Evolutionary conservation across 1,140 invertebrate genomes (phyloP), one percentile per base, ranked within the genome.

Genomic region (Andrena cerasifolii): DNA sequence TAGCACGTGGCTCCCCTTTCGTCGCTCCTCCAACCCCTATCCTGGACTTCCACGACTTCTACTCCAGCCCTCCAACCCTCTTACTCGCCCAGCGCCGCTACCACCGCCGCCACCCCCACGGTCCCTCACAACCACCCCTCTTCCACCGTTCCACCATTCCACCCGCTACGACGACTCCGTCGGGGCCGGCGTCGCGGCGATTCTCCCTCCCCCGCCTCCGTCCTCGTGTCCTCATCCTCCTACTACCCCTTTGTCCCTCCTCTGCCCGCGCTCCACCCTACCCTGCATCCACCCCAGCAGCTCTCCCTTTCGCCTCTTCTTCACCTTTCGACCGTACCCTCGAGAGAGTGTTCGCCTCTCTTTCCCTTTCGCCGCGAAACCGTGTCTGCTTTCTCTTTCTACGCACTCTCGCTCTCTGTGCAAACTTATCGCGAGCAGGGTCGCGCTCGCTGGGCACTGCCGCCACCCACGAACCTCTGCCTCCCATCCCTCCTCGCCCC

Each of bases 1-100:
- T 70, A 68, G 82, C 87, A 85, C 88, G 85, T 89, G 86, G 83
- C 84, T 51, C 70, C 77, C 80, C 79, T 73, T 78, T 83, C 78
- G 62, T 75, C 80, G 49, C 61, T 59, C 24, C 67, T 75, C 79
- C 73, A 51, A 24, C 79, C 78, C 58, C 77, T 79, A 68, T 65
- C 73, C 84, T 72, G 58, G 79, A 78, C 68, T 63, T 68, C 78
- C 76, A 65, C 53, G 71, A 71, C 78, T 61, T 71, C 66, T 43
- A 62, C 76, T 67, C 78, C 73, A 36, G 47, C 78, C 66, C 77
- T 51, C 68, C 73, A 36, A 53, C 78, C 66, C 77, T 51, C 68
- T 66, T 56, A 79, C 75, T 26, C 76, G 53, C 43, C 66, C 75
- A 67, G 51, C 63, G 76, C 65, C 59, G 33, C 73, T 45, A 18